Evolutionary conservation across 2,113 vertebrate genomes (phyloP).

Genomic region (Pogonocichla stellata): DNA sequence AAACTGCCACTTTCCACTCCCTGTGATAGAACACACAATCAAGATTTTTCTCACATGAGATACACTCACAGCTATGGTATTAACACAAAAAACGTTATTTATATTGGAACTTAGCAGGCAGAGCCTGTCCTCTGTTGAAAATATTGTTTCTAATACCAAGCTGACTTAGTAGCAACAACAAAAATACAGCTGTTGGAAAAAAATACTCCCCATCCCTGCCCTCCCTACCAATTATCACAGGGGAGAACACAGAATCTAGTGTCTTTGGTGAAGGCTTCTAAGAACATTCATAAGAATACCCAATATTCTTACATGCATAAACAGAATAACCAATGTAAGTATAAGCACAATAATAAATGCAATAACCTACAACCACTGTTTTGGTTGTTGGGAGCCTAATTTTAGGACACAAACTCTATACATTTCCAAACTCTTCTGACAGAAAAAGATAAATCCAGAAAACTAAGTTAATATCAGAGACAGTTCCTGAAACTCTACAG

Average conservation of each 20-base stretch:
- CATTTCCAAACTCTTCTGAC: background rate
- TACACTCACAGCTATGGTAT: background rate
- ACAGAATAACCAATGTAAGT: background rate
- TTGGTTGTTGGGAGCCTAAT: background rate
- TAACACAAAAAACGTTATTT: background rate
- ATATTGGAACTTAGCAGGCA: background rate
- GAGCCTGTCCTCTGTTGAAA: background rate
- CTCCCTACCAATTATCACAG: background rate
- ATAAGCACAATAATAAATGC: background rate
- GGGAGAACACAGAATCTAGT: background rate
- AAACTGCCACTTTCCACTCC: background rate
- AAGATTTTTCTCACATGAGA: background rate
- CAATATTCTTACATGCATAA: background rate
- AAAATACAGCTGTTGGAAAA: background rate
- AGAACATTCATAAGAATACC: background rate
- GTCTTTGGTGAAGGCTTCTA: background rate
- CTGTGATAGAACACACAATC: background rate
- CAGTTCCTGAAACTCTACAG: background rate
- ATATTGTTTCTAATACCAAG: background rate
- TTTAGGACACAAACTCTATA: background rate
- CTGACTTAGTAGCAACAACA: background rate
- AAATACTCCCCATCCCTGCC: background rate
- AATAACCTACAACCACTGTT: background rate
- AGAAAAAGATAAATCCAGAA: background rate
- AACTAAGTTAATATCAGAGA: background rate